Conservation (phyloP, 2,113 vertebrate species). For the Spilogale gracilis region DNA sequence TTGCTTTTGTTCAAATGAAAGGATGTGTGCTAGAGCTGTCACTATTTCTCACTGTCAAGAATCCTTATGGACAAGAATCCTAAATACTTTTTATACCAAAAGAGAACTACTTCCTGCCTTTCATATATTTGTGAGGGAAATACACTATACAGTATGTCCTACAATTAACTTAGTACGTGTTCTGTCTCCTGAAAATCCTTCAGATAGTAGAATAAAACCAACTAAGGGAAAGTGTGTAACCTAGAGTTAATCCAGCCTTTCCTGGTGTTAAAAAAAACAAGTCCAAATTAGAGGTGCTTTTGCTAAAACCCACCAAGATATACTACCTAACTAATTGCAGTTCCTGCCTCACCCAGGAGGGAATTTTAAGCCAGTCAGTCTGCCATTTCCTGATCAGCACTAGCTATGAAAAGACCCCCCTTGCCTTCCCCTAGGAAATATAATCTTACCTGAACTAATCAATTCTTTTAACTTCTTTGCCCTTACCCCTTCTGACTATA, state of each 20-base stretch:
- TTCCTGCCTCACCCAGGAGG: neutral
- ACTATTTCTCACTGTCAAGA: neutral
- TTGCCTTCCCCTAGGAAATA: neutral
- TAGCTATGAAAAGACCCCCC: neutral
- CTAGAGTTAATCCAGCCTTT: neutral
- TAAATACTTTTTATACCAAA: neutral
- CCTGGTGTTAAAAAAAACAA: neutral
- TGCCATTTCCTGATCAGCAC: neutral
- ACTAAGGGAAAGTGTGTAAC: neutral
- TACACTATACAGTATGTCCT: neutral
- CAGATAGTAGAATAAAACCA: neutral
- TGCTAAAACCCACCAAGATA: neutral
- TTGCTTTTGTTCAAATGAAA: constrained; percentile 19
- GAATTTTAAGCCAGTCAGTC: neutral
- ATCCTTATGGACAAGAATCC: neutral
- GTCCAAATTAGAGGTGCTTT: neutral
- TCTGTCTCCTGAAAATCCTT: neutral
- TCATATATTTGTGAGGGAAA: neutral
- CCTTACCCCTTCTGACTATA: neutral
- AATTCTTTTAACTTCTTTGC: neutral
- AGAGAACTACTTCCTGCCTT: neutral
- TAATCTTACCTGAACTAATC: neutral
- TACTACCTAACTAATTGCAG: neutral
- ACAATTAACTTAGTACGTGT: neutral
- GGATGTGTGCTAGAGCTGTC: neutral